Conservation (phyloP, 2,113 vertebrate genomes). For the Acrocephalus arundinaceus region DNA sequence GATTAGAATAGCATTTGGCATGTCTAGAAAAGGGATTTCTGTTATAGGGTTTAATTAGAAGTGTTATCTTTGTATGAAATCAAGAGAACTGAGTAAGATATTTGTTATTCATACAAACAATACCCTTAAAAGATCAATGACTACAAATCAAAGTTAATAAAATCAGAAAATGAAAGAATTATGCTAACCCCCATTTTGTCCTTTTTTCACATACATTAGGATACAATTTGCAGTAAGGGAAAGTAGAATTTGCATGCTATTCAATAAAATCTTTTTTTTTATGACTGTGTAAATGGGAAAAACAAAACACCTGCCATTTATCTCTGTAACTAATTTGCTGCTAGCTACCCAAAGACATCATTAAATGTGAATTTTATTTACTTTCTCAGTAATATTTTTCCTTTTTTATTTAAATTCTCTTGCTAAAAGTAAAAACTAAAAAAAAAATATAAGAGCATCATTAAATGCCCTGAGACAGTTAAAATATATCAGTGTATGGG, state of each 20-base stretch:
- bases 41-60: not conserved
- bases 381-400: not conserved
- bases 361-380: not conserved
- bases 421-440: not conserved
- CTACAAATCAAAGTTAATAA: not conserved
- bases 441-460: not conserved
- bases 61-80: not conserved
- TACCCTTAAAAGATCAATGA: not conserved
- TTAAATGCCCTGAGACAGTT: not conserved
- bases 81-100: not conserved
- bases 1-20: not conserved
- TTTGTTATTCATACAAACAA: not conserved
- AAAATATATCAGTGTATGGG: not conserved
- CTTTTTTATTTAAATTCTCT: not conserved
- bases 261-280: not conserved
- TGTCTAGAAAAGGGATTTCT: not conserved
- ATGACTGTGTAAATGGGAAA: not conserved
- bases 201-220: not conserved
- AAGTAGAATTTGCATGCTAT: not conserved
- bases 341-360: not conserved
- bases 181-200: accelerated
- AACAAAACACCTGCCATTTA: not conserved
- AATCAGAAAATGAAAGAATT: not conserved
- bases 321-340: not conserved
- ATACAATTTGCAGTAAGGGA: not conserved